Base-by-base conservation (phyloP, 2,797 vertebrate species). In the Eidolon dupreanum region DNA sequence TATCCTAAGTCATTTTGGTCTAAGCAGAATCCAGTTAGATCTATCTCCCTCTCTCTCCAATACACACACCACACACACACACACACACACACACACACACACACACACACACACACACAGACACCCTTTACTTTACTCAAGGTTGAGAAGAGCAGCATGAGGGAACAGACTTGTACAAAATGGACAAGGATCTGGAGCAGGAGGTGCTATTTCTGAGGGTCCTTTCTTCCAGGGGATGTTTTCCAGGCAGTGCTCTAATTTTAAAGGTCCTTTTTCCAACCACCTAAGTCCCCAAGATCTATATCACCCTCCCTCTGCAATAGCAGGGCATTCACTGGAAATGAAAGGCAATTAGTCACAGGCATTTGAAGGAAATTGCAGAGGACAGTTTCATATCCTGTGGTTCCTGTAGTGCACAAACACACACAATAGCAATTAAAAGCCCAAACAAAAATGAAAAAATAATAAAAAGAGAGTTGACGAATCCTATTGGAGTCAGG, bases 341-440 rank as follows among this genome's bases (percentile, higher is more conserved):
- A 93, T 91, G 57, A 97, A 96, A 96, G 66, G 86, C 70, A 89
- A 96, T 89, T 93, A 95, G 91, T 96, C 74, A 89, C 68, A 91
- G n/a, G 74, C 13, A 94, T 92, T 83, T 55, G 89, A 96, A 91
- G 89, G 93, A 96, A 97, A 97, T 75, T 89, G 65, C 85, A 41
- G 94, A 68, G 87, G 93, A 94, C 53, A 84, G 86, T 84, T 97
- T 84, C 55, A 41, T 94, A 95, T 63, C 79, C 65, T 83, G n/a
- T 20, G 78, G 73, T 68, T 90, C 77, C 94, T 88, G 63, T 1
- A 8, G 83, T 73, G 70, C 63, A 90, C 59, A 96, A 38, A 91
- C 12, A 31, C 75, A 53, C 71, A 86, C 53, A 41, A 71, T 43
- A 88, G 93, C 90, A 97, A 96, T 93, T 92, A 97, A 93, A 81